Evolutionary conservation across 2,888 invertebrate genomes (phyloP), one percentile per base, ranked within the genome.

Genomic region (Phasia obesa): DNA sequence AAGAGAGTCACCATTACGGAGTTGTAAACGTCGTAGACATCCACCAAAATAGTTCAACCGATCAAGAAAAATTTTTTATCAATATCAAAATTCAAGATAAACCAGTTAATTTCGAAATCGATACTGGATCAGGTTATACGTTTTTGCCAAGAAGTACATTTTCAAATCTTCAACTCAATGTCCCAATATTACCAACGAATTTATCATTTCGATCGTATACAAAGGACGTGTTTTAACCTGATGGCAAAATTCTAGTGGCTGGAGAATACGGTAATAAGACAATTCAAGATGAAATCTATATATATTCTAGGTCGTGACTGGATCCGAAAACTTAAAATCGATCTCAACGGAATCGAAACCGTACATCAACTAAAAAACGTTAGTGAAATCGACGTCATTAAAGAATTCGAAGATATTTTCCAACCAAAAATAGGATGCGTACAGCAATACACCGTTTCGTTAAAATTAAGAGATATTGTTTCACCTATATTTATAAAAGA

Each of bases 231-330:
- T 44, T 77, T 27, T n/a, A 19, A 23, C 47, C 76, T 0, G 84
- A 80, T 80, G 80, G 77, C 13, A 80, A 84, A 69, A 21, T 53
- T 44, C 6, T 53, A 44, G 83, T 76, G 4, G 31, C 70, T 6
- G 71, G 53, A 11, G 44, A 69, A 23, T 69, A 79, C 38, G 17
- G 65, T 55, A 70, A 64, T 25, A 55, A 1, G n/a, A 51, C 44
- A 47, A 57, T 83, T 11, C 64, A 19, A 15, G 80, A 84, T 19
- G 80, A 80, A 67, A 64, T 76, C 5, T 84, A 62, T 42, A 73
- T 84, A 74, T 11, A 21, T 83, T 9, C 13, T 77, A n/a, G 60
- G 70, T 47, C 62, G 77, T 38, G 25, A 60, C 62, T 77, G 53
- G 60, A 25, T 13, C 49, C 53, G 69, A 23, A 67, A 62, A 13